Evolutionary conservation across 2,888 invertebrate species (phyloP).

Genomic region (Chaitophorus viminalis): DNA sequence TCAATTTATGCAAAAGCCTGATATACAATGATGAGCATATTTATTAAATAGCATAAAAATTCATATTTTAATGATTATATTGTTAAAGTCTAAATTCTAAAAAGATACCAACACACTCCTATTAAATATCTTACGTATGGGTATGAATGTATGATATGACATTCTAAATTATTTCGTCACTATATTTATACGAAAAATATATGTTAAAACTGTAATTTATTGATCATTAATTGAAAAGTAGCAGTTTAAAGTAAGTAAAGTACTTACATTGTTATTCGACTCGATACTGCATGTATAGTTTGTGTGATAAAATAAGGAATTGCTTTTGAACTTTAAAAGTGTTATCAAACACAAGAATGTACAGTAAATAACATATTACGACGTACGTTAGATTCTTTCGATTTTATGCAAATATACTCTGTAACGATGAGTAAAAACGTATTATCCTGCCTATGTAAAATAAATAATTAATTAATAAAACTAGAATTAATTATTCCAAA

Average conservation of each 20-base stretch:
- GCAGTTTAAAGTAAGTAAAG: too few species aligned
- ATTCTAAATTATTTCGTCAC: background rate
- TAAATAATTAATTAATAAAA: background rate
- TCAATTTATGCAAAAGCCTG: background rate
- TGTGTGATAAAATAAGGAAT: too few species aligned
- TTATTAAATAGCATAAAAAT: background rate
- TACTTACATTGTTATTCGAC: background rate
- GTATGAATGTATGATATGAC: background rate
- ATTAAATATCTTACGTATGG: background rate
- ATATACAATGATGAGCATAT: background rate
- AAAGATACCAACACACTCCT: background rate
- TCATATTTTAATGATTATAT: background rate
- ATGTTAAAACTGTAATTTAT: background rate
- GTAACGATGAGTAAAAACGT: background rate
- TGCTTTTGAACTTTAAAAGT: background rate
- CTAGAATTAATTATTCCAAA: background rate
- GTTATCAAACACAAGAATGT: background rate
- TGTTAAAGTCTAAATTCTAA: background rate
- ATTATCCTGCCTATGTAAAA: background rate
- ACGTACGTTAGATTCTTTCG: background rate
- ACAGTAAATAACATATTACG: background rate
- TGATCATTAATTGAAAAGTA: background rate
- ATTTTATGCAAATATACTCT: background rate
- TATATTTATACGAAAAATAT: background rate
- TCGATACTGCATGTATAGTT: background rate